Percentiles rank a stretch among this genome's conserved stretches.
These are phyloP conservation scores for Hypolimnas misippus DNA, from an alignment of 2,888 invertebrate genomes.

Conservation along the genomic window DNA sequence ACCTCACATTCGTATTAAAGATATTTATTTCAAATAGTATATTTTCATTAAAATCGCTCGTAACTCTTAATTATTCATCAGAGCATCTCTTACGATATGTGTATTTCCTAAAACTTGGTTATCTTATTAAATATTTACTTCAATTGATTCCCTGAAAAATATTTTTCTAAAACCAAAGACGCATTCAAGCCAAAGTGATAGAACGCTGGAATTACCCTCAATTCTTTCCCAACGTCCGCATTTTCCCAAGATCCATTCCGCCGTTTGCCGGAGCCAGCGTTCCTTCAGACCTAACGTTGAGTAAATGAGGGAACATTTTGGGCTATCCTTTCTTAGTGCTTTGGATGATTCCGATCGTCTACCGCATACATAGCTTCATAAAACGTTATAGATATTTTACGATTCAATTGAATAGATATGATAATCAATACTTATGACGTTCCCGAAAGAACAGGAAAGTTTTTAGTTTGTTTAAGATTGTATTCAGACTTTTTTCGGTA, in stretches of 20 bases:
- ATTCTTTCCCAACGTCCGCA: conserved; percentile 26
- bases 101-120: not conserved
- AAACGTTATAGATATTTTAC: not conserved
- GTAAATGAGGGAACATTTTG: conserved; percentile 28
- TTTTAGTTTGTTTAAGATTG: too few relatives aligned
- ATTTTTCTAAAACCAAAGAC: not conserved
- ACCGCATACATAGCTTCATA: not conserved
- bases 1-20: too few relatives aligned
- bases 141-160: not conserved
- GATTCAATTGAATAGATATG: not conserved
- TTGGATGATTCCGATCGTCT: not conserved
- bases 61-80: too few relatives aligned
- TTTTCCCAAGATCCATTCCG: conserved; percentile 26
- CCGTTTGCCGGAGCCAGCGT: conserved; percentile 25
- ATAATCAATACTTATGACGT: not conserved
- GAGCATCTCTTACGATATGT: too few relatives aligned
- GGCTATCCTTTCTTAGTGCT: conserved; percentile 4
- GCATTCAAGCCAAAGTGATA: conserved; percentile 6
- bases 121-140: not conserved
- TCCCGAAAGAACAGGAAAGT: not conserved
- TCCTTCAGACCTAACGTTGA: conserved; percentile 35
- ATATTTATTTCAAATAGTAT: too few relatives aligned
- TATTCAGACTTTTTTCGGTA: too few relatives aligned
- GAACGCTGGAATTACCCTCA: conserved; percentile 16
- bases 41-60: too few relatives aligned